Evolutionary conservation across 2,888 invertebrate genomes (phyloP).

Genomic region (Diploptera punctata): DNA sequence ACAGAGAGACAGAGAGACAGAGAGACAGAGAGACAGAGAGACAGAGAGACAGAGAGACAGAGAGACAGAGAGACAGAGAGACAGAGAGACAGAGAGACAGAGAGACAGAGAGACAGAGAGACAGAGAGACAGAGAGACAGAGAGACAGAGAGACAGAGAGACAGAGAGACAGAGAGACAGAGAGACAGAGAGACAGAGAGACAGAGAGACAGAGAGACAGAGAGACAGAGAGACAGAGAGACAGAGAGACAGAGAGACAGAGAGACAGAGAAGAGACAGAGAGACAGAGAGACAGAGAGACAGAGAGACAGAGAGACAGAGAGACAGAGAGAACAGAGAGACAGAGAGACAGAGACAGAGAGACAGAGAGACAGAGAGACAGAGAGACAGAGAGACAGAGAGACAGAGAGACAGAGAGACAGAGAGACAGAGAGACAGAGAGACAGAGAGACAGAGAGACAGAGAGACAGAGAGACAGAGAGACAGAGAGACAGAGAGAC

Average conservation of each 20-base stretch:
- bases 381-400: not conserved
- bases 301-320: not conserved
- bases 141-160: not conserved
- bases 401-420: not conserved
- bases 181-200: not conserved
- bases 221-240: not conserved
- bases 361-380: not conserved
- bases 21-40: not conserved
- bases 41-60: not conserved
- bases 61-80: not conserved
- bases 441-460: not conserved
- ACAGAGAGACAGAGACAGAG: not conserved
- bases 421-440: not conserved
- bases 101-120: not conserved
- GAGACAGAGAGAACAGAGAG: slow-evolving; percentile 2
- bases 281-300: not conserved
- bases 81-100: not conserved
- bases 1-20: not conserved
- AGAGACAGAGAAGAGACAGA: not conserved
- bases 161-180: not conserved
- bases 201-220: not conserved
- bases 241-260: not conserved
- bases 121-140: not conserved
- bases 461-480: too few species aligned
- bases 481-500: not conserved